Evolutionary conservation across 2,888 invertebrate genomes (phyloP).

Genomic region (Hirtodrosophila trivittata): DNA sequence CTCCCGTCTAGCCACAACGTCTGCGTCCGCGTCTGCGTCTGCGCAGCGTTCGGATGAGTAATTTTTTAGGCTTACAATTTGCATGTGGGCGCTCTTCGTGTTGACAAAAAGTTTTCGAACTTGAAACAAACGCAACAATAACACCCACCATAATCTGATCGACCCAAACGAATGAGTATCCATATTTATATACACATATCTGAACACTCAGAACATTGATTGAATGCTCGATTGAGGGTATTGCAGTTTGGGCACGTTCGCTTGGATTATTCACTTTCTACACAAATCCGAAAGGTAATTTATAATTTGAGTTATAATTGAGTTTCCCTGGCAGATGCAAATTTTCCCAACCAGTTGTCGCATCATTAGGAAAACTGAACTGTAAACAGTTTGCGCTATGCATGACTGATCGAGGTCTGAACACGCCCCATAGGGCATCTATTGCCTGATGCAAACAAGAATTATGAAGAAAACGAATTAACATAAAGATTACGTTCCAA

Average conservation of each 20-base stretch:
- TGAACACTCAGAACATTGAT: background rate
- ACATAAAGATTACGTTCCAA: no score
- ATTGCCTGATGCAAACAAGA: no score
- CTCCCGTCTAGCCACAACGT: constrained; percentile 62
- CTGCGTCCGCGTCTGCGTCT: constrained; percentile 67
- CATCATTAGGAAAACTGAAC: constrained; percentile 43
- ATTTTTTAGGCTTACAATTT: constrained; percentile 12
- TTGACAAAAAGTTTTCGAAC: constrained; percentile 16
- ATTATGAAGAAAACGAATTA: no score
- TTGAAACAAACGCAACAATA: constrained; percentile 44
- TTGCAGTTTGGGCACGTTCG: no score
- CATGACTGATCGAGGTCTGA: background rate
- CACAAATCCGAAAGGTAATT: constrained; percentile 41
- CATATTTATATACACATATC: background rate
- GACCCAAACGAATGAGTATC: background rate
- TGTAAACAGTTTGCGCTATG: constrained; percentile 14
- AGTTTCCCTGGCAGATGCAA: constrained; percentile 18
- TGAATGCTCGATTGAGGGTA: background rate
- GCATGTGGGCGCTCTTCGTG: constrained; percentile 27
- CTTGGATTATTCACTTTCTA: no score
- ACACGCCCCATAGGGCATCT: constrained; percentile 20
- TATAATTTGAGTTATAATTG: constrained; percentile 27
- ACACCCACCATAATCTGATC: constrained; percentile 30
- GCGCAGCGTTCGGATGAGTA: constrained; percentile 43
- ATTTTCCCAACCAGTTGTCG: constrained; percentile 9